Evolutionary conservation across 2,797 vertebrate species (phyloP).

Genomic region (Oophaga sylvatica): DNA sequence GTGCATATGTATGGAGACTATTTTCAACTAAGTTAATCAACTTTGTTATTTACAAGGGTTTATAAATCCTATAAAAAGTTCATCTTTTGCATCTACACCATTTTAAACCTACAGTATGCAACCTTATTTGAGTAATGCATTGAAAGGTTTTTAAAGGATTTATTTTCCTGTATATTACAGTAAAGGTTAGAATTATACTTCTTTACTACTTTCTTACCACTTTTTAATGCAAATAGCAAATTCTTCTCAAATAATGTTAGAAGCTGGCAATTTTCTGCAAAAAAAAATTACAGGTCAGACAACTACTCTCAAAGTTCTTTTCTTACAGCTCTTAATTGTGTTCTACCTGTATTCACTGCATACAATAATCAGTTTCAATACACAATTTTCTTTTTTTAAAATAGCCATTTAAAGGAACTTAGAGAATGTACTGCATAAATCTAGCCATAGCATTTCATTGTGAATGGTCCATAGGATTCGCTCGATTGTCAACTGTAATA

Average conservation of each 20-base stretch:
- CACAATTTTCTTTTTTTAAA: background rate
- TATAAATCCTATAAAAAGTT: background rate
- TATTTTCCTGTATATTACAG: background rate
- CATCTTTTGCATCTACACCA: background rate
- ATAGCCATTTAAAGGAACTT: constrained; percentile 24
- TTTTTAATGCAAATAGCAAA: constrained; percentile 1
- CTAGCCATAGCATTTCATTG: background rate
- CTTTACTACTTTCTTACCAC: background rate
- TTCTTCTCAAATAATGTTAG: background rate
- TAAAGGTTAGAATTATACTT: background rate
- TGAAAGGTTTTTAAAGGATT: background rate
- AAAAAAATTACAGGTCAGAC: constrained; percentile 23
- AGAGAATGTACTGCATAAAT: background rate
- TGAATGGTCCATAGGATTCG: constrained; percentile 18
- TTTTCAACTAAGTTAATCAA: too few relatives aligned
- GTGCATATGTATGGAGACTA: too few relatives aligned
- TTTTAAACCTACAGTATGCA: background rate
- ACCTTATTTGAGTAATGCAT: background rate
- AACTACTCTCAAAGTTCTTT: background rate
- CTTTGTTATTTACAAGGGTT: background rate
- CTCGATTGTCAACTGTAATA: constrained; percentile 42
- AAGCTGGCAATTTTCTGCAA: background rate
- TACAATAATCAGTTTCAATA: constrained; percentile 1
- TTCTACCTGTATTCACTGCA: background rate
- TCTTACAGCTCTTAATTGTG: background rate